These are phyloP conservation scores for Pollenia griseotomentosa DNA, from an alignment of 2,888 invertebrate species.

Conservation along the genomic window DNA sequence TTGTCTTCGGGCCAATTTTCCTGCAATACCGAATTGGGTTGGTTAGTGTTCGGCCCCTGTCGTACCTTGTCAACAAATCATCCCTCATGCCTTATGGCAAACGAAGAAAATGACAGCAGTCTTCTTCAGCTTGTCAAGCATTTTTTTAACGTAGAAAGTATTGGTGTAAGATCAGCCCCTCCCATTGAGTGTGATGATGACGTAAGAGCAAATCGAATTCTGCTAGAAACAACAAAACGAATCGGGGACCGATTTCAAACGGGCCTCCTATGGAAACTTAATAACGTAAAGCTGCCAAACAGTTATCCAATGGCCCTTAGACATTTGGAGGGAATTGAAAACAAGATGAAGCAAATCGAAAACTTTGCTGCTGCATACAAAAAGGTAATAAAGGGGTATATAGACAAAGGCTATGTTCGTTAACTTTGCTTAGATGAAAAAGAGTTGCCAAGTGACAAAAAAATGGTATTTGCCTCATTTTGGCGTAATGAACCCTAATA, in stretches of 20 bases:
- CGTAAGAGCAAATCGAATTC: too few species aligned
- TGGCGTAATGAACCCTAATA: constrained; percentile 76
- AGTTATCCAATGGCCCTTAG: constrained; percentile 57
- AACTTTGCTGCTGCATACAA: constrained; percentile 59
- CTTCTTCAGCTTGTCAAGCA: too few species aligned
- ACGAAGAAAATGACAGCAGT: too few species aligned
- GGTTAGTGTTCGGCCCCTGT: too few species aligned
- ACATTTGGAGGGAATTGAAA: constrained; percentile 45
- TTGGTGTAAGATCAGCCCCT: constrained; percentile 48
- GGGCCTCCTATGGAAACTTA: constrained; percentile 55
- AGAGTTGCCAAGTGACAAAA: neutral
- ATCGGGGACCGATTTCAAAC: constrained; percentile 65
- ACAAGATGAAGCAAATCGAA: constrained; percentile 33
- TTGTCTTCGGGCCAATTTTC: too few species aligned
- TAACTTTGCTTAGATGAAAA: neutral
- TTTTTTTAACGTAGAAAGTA: too few species aligned
- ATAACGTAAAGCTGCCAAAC: constrained; percentile 23
- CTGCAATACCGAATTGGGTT: too few species aligned
- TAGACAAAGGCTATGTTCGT: constrained; percentile 41
- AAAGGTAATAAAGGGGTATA: constrained; percentile 27
- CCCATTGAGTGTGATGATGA: constrained; percentile 12
- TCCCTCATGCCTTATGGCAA: too few species aligned
- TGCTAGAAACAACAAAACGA: too few species aligned
- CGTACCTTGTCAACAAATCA: too few species aligned
- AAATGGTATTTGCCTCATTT: constrained; percentile 77